Evolutionary conservation across 2,113 vertebrate genomes (phyloP).

Genomic region (Hippocampus barbouri): DNA sequence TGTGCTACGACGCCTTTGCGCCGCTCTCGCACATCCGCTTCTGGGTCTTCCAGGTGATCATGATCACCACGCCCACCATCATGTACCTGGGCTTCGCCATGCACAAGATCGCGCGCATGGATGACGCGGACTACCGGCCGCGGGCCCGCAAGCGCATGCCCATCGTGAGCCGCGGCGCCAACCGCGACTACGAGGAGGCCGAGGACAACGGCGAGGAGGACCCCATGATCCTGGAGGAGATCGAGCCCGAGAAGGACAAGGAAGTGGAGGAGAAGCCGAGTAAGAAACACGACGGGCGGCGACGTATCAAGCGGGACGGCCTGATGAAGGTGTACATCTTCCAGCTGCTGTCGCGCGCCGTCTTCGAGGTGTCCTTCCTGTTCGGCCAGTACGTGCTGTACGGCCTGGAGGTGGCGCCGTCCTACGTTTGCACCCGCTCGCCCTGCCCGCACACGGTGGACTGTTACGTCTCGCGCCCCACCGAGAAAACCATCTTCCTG

Average conservation of each 20-base stretch:
- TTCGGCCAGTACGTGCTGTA: constrained; percentile 86
- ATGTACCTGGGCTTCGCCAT: constrained; percentile 89
- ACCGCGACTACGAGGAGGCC: constrained; percentile 82
- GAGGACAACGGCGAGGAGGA: constrained; percentile 88
- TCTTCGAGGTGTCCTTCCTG: constrained; percentile 81
- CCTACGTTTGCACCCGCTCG: constrained; percentile 78
- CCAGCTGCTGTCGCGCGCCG: constrained; percentile 78
- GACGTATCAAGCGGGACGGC: constrained; percentile 83
- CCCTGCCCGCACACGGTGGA: constrained; percentile 87
- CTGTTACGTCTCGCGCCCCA: constrained; percentile 87
- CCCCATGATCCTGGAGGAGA: constrained; percentile 87
- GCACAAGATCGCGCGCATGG: constrained; percentile 82
- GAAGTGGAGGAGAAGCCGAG: constrained; percentile 46
- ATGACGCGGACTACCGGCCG: constrained; percentile 62
- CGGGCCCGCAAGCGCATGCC: constrained; percentile 66
- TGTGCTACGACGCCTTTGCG: constrained; percentile 86
- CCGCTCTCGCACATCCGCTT: constrained; percentile 87
- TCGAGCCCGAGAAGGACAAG: constrained; percentile 75
- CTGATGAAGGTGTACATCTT: constrained; percentile 86
- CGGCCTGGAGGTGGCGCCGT: constrained; percentile 78
- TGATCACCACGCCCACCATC: constrained; percentile 83
- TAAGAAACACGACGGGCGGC: constrained; percentile 78
- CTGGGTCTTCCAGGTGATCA: constrained; percentile 90
- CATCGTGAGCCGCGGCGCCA: constrained; percentile 74
- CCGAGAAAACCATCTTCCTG: constrained; percentile 89